Base-by-base conservation (phyloP, 2,888 invertebrate genomes). In the Phengaris alcon region DNA sequence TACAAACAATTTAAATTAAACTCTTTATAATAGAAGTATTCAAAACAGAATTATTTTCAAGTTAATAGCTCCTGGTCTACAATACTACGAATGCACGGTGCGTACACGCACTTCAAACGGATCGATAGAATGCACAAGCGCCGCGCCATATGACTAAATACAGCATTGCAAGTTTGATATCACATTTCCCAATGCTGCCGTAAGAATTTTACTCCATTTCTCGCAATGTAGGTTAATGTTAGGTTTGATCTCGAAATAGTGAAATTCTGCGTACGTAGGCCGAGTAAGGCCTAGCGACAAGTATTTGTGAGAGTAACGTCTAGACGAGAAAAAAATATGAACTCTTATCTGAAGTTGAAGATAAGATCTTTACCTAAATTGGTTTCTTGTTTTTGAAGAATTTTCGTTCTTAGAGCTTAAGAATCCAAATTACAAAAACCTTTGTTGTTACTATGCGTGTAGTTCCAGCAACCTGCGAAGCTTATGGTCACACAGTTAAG, bases 81-180 rank as follows among this genome's bases (percentile, higher is more conserved):
- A 6, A 15, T 35, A 72, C 70, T 51, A 51, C 6, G 54, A 52
- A 72, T 54, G 22, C 35, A 54, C 54, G 48, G 72, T 12, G 52
- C 52, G 54, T 72, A 35, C 12, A 48, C 51, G 70, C 72, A 54
- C 72, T 72, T 72, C 54, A 54, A 13, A 72, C 7, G 72, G 54
- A 72, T 72, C 72, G 4, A 72, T 72, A 35, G 35, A 72, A 54
- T 54, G 54, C 13, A 22, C 54, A 7, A 44, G 44, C 64, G 64
- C 70, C 69, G 75, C 68, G 74, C 75, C 75, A 69, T 76, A 73
- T 74, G 35, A 69, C 77, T 76, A 57, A 73, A 55, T 74, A 55
- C 70, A 69, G 76, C 69, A 48, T 15, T 22, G 35, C 72, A 15
- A 54, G 52, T 72, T 72, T 35, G 44, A 35, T 64, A 48, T 48